These are phyloP conservation scores for Sisyra nigra DNA, from an alignment of 2,888 invertebrate genomes.

Conservation along the genomic window DNA sequence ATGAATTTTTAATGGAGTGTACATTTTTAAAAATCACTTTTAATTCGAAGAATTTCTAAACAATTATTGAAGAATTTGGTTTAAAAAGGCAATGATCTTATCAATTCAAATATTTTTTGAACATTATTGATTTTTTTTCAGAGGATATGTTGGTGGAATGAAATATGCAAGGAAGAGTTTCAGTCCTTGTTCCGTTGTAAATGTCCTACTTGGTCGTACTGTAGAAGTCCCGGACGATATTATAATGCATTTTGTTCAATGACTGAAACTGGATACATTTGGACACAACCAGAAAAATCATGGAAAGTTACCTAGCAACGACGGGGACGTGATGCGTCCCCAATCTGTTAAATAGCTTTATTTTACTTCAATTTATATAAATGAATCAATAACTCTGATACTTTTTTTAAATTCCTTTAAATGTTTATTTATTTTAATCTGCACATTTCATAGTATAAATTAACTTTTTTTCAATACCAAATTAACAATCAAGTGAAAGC, in stretches of 20 bases:
- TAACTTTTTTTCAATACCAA: too few relatives aligned
- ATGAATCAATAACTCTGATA: not conserved
- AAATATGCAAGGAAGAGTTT: conserved; percentile 84
- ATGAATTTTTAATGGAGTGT: conserved; percentile 2
- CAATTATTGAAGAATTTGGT: too few relatives aligned
- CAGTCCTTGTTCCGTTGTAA: conserved; percentile 73
- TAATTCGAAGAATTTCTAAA: too few relatives aligned
- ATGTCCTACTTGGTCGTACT: conserved; percentile 78
- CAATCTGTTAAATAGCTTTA: conserved; percentile 3
- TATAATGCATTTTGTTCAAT: conserved; percentile 84
- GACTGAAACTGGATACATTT: conserved; percentile 80
- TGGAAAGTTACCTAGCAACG: conserved; percentile 20
- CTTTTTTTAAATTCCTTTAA: too few relatives aligned
- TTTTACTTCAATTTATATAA: not conserved
- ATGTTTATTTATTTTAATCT: too few relatives aligned
- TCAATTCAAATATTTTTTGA: too few relatives aligned
- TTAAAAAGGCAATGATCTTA: too few relatives aligned
- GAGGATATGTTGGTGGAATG: conserved; percentile 91
- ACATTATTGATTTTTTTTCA: too few relatives aligned
- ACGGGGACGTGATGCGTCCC: conserved; percentile 11
- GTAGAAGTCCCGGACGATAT: conserved; percentile 74
- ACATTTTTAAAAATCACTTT: not conserved
- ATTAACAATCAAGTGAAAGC: too few relatives aligned
- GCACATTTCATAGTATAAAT: too few relatives aligned
- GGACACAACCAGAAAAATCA: conserved; percentile 56